Percentiles rank a stretch among this genome's conserved stretches.
These are phyloP conservation scores for Planiliza haematocheilus DNA, from an alignment of 2,113 vertebrate species.

Conservation along the genomic window DNA sequence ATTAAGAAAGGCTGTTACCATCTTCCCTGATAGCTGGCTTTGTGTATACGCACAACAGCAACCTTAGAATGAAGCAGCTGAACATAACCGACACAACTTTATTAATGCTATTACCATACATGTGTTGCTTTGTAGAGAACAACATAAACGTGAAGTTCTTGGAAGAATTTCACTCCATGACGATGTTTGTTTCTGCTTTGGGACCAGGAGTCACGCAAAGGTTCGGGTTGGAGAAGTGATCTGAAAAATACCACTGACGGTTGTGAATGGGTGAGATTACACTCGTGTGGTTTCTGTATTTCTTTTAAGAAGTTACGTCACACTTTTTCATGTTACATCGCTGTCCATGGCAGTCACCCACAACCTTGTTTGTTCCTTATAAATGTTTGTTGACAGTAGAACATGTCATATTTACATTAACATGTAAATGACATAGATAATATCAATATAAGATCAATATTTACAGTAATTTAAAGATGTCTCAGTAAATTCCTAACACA, in stretches of 20 bases:
- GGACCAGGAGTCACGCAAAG: slow-evolving; percentile 46
- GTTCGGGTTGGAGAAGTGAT: slow-evolving; percentile 79
- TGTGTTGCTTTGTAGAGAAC: neutral
- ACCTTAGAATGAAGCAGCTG: neutral
- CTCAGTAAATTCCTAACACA: too few species aligned
- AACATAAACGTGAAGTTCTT: neutral
- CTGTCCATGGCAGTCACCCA: too few species aligned
- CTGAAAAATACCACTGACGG: slow-evolving; percentile 59
- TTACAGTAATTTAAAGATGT: too few species aligned
- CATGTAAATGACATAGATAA: too few species aligned
- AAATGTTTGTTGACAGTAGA: too few species aligned
- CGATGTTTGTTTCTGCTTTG: slow-evolving; percentile 46
- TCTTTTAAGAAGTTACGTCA: too few species aligned
- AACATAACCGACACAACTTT: neutral
- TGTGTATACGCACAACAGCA: neutral
- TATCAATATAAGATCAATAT: too few species aligned
- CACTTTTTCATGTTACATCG: too few species aligned
- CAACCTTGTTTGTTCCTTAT: too few species aligned
- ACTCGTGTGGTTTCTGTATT: neutral
- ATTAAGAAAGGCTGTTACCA: slow-evolving; percentile 8
- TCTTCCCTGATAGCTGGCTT: neutral
- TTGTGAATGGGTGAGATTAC: neutral
- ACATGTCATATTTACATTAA: too few species aligned
- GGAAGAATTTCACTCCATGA: slow-evolving; percentile 40
- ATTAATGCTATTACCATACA: neutral